Percentiles rank a stretch among this genome's conserved stretches.
Evolutionary conservation across 2,113 vertebrate species (phyloP).

Genomic region (human (Homo sapiens)): GRCh38 chr3:102893501-102894000

Average conservation of each 20-base stretch:
- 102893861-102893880: neutral
- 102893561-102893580: neutral
- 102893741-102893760: neutral
- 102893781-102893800: neutral
- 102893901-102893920: neutral
- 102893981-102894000: neutral
- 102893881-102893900: neutral
- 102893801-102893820: neutral
- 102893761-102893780: neutral
- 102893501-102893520: neutral
- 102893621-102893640: neutral
- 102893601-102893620: neutral
- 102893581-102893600: neutral
- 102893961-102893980: neutral
- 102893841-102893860: neutral
- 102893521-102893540: neutral
- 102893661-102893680: neutral
- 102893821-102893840: neutral
- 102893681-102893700: neutral
- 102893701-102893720: neutral
- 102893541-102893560: neutral
- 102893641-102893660: neutral
- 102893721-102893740: neutral
- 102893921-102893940: neutral
- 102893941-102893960: neutral